Percentiles rank a stretch among this genome's conserved stretches.
Evolutionary conservation across 2,797 vertebrate genomes (phyloP).

Genomic region (Miichthys miiuy): DNA sequence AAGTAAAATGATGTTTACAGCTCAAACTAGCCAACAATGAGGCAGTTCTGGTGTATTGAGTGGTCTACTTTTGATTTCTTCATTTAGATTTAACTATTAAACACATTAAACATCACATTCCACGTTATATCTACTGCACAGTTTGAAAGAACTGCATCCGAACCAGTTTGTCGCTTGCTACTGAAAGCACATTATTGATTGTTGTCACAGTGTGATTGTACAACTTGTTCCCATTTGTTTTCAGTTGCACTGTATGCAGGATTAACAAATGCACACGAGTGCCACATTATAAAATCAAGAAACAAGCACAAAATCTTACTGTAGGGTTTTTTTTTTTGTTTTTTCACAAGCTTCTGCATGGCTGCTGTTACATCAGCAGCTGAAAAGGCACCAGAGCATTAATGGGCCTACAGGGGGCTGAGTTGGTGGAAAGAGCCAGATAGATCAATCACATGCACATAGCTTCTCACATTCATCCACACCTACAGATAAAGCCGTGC

Average conservation of each 20-base stretch:
- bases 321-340: background rate
- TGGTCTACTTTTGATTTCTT: background rate
- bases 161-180: background rate
- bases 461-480: slow-evolving; percentile 78
- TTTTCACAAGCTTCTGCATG: slow-evolving; percentile 49
- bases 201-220: background rate
- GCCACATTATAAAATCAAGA: slow-evolving; percentile 18
- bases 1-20: too few relatives aligned
- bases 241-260: slow-evolving; percentile 20
- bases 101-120: background rate
- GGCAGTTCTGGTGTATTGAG: background rate
- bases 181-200: slow-evolving; percentile 12
- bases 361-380: slow-evolving; percentile 71
- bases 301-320: slow-evolving; percentile 30
- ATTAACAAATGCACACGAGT: slow-evolving; percentile 35
- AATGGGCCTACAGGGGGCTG: slow-evolving; percentile 56
- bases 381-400: slow-evolving; percentile 65
- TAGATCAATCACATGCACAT: slow-evolving; percentile 82
- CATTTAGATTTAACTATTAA: background rate
- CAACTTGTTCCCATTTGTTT: slow-evolving; percentile 24
- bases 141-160: slow-evolving; percentile 21
- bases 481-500: slow-evolving; percentile 79
- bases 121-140: slow-evolving; percentile 2
- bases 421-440: slow-evolving; percentile 72
- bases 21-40: background rate